Percentiles rank a stretch among this genome's conserved stretches.
phyloP scores from a whole-genome alignment of 2,113 vertebrate species.

The Engystomops pustulosus region DNA sequence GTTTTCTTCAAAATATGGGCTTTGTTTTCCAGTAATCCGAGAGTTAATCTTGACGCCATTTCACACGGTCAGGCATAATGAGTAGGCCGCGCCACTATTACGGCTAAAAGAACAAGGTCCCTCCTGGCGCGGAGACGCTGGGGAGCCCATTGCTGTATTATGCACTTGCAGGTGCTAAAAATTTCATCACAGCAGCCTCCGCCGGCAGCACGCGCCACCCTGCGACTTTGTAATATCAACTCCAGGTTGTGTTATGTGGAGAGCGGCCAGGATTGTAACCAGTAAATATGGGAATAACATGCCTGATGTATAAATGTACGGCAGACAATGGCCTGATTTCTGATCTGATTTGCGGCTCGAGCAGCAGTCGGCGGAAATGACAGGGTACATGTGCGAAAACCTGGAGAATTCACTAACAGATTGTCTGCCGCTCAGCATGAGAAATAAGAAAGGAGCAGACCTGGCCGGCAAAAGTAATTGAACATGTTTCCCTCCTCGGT shows the following conservation, averaged over 20 bases:
- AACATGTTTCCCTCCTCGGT: slow-evolving; percentile 40
- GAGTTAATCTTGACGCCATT: neutral
- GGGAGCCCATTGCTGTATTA: slow-evolving; percentile 39
- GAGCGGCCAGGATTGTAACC: slow-evolving; percentile 31
- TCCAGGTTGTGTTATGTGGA: slow-evolving; percentile 28
- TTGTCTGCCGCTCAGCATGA: slow-evolving; percentile 52
- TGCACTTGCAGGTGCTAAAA: slow-evolving; percentile 10
- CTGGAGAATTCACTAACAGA: slow-evolving; percentile 47
- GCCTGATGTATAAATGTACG: slow-evolving; percentile 23
- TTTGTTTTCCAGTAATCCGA: neutral
- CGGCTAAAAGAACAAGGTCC: neutral
- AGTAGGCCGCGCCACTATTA: slow-evolving; percentile 10
- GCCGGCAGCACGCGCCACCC: neutral
- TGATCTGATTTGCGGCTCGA: slow-evolving; percentile 52
- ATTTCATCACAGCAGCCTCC: slow-evolving; percentile 1
- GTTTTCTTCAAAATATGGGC: neutral
- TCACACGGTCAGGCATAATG: slow-evolving; percentile 15
- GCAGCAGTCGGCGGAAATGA: slow-evolving; percentile 53
- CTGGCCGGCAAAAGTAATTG: slow-evolving; percentile 46
- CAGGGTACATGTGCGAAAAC: slow-evolving; percentile 46
- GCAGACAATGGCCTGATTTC: slow-evolving; percentile 32
- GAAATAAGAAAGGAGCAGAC: slow-evolving; percentile 36
- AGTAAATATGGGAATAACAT: slow-evolving; percentile 55
- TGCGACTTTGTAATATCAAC: slow-evolving; percentile 47
- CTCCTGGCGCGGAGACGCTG: neutral